Evolutionary conservation across 2,888 invertebrate species (phyloP).

Genomic region (Eupsilia transversa): DNA sequence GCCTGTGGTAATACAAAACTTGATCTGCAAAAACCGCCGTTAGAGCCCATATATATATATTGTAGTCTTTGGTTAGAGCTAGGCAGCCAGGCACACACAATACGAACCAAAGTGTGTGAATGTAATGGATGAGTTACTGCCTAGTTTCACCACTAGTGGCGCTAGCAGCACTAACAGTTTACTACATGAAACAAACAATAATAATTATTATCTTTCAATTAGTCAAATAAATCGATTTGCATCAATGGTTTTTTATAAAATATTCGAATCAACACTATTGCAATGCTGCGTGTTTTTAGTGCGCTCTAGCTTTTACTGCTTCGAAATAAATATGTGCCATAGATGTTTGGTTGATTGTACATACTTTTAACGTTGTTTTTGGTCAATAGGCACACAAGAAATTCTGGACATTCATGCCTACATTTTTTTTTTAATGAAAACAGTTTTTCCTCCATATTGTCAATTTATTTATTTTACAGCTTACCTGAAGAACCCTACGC

Average conservation of each 20-base stretch:
- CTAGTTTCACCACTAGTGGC: not conserved
- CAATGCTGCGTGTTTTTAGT: not conserved
- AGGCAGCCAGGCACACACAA: not conserved
- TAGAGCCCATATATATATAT: too few relatives aligned
- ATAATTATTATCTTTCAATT: not conserved
- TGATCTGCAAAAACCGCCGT: not conserved
- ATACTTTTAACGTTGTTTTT: not conserved
- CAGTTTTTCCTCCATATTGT: not conserved
- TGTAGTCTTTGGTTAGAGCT: too few relatives aligned
- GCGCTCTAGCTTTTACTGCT: not conserved
- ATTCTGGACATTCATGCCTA: not conserved
- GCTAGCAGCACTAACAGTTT: not conserved
- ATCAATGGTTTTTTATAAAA: not conserved
- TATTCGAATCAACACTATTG: not conserved
- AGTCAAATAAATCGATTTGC: too few relatives aligned
- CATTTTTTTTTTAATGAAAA: not conserved
- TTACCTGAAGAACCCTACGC: slow-evolving; percentile 64
- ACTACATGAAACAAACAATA: not conserved
- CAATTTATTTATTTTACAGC: slow-evolving; percentile 62
- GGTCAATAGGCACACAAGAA: too few relatives aligned
- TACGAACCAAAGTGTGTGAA: not conserved
- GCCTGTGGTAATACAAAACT: not conserved
- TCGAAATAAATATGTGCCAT: not conserved
- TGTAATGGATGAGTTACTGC: not conserved
- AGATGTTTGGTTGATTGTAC: not conserved